These are phyloP conservation scores for Theocolax elegans DNA, from an alignment of 1,140 invertebrate genomes.

Conservation along the genomic window DNA sequence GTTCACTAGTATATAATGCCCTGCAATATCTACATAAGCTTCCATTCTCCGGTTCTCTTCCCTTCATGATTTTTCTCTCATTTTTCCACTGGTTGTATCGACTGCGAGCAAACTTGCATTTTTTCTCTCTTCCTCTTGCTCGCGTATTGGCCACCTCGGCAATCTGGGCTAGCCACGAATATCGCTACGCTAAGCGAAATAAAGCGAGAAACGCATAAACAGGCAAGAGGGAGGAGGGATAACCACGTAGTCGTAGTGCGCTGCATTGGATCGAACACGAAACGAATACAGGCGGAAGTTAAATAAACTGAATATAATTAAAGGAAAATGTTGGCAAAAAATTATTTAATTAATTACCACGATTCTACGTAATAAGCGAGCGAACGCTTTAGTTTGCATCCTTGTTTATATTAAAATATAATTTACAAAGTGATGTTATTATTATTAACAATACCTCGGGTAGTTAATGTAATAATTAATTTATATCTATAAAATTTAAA, in stretches of 20 bases:
- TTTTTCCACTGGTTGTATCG: conserved; percentile 36
- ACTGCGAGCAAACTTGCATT: too few relatives aligned
- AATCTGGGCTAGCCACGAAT: conserved; percentile 41
- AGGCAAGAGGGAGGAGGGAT: not conserved
- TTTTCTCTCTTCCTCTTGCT: conserved; percentile 24
- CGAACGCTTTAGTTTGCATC: too few relatives aligned
- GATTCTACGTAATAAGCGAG: too few relatives aligned
- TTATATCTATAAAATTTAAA: too few relatives aligned
- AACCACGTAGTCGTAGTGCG: conserved; percentile 25
- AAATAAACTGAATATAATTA: conserved; percentile 1
- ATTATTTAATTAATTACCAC: too few relatives aligned
- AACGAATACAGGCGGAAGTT: not conserved
- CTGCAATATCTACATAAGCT: conserved; percentile 65
- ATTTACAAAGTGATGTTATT: too few relatives aligned
- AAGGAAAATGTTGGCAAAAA: not conserved
- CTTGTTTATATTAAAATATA: too few relatives aligned
- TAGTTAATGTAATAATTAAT: too few relatives aligned
- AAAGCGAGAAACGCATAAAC: not conserved
- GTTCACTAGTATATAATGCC: conserved; percentile 63
- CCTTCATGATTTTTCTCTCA: conserved; percentile 24
- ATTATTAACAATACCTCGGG: too few relatives aligned
- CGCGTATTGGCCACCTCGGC: conserved; percentile 35
- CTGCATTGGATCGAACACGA: not conserved
- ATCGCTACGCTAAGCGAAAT: not conserved
- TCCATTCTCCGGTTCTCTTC: conserved; percentile 61